A percentile compares a stretch with the other conserved stretches of the same genome.
Conservation (phyloP, 1,140 invertebrate genomes). For the Galleria mellonella region DNA sequence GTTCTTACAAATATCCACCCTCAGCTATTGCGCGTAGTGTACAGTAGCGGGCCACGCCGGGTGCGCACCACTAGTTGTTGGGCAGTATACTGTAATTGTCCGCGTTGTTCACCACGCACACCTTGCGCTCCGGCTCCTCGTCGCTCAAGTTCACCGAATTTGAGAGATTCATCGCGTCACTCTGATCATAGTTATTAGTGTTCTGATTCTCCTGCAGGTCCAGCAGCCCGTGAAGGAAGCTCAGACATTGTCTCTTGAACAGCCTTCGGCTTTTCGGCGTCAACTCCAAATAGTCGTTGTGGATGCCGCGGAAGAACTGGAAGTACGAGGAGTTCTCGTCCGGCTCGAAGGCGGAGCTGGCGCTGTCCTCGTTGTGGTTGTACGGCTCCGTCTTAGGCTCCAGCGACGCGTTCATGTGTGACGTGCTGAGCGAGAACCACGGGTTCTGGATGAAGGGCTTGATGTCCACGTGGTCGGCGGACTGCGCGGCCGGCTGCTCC, state of each 20-base stretch:
- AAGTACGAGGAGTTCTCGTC: conserved; percentile 61
- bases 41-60: too few species aligned
- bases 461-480: conserved; percentile 23
- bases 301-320: conserved; percentile 61
- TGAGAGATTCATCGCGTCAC: conserved; percentile 36
- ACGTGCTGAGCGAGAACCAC: conserved; percentile 26
- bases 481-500: conserved; percentile 5
- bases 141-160: conserved; percentile 22
- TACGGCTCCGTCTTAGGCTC: conserved; percentile 18
- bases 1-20: too few species aligned
- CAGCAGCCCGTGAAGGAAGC: conserved; percentile 42
- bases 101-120: conserved; percentile 1
- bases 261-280: conserved; percentile 33
- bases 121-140: conserved; percentile 16
- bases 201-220: conserved; percentile 36
- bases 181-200: conserved; percentile 7
- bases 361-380: conserved; percentile 30
- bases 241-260: conserved; percentile 47
- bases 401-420: not conserved
- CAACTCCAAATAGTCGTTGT: conserved; percentile 49
- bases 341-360: conserved; percentile 32
- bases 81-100: conserved; percentile 11
- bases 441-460: conserved; percentile 33
- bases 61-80: not conserved
- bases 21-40: too few species aligned